Base-by-base conservation (phyloP, 2,888 invertebrate species). In the Atethmia centrago region DNA sequence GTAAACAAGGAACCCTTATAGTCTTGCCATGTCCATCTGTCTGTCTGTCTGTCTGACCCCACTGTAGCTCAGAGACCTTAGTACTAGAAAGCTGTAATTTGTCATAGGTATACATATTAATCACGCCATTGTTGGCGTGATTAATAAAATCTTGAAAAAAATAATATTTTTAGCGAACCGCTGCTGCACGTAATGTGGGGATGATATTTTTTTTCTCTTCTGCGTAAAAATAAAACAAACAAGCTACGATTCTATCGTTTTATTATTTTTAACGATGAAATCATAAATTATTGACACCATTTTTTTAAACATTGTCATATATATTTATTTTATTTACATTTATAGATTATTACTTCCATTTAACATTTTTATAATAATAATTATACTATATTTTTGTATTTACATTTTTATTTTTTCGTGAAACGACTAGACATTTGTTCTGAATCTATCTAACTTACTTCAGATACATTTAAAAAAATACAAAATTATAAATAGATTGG, bases 201-300 rank as follows among this genome's bases (percentile, higher is more conserved):
- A n/a, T n/a, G n/a, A n/a, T n/a, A n/a, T n/a, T n/a, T n/a, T n/a
- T n/a, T n/a, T n/a, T n/a, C n/a, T n/a, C n/a, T n/a, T n/a, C n/a
- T n/a, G n/a, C n/a, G n/a, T n/a, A n/a, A n/a, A 74, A 84, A 78
- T 69, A 74, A 82, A 81, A 81, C 76, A 81, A 80, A 73, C 62
- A n/a, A 21, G 5, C 16, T 76, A 90, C 92, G 92, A 92, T 90
- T 80, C 85, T 85, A 91, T 92, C 91, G 90, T 87, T 91, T 92
- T 90, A 91, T 90, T 90, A 79, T 74, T 80, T 78, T 72, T 65
- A 81, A 88, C 85, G 78, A 80, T 74, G 45, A 81, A 86, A 82
- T 83, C 82, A 87, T 84, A 76, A 78, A 56, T 80, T 83, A 79
- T 87, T 85, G 82, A 85, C 79, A 85, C 85, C 71, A 76, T 87